phyloP scores from a whole-genome alignment of 1,140 invertebrate genomes.

The Heliconius congener region DNA sequence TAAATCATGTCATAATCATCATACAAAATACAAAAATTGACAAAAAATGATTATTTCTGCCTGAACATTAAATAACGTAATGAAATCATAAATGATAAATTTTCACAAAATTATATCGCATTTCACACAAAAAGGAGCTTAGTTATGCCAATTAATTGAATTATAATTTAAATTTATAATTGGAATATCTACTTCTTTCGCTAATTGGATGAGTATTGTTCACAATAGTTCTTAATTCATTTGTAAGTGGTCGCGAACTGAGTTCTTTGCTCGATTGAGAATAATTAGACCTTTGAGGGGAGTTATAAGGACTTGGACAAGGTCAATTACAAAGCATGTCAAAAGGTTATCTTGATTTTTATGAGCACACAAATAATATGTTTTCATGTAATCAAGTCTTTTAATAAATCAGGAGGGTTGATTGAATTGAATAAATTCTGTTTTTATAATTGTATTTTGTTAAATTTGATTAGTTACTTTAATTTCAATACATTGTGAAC shows the following conservation, averaged over 20 bases:
- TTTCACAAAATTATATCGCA: neutral
- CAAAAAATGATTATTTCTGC: neutral
- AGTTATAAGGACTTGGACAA: constrained; percentile 24
- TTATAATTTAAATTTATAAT: constrained; percentile 32
- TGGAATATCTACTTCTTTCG: constrained; percentile 28
- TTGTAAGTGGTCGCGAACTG: constrained; percentile 36
- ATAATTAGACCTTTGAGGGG: constrained; percentile 40
- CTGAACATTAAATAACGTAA: neutral
- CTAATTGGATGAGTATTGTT: constrained; percentile 40
- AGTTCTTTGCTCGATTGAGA: constrained; percentile 37
- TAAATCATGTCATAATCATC: too few species aligned
- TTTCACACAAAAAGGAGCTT: constrained; percentile 14
- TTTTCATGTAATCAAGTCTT: constrained; percentile 4
- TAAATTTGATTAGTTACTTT: neutral
- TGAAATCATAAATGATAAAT: neutral
- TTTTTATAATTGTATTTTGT: neutral
- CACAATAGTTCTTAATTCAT: constrained; percentile 41
- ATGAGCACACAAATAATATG: constrained; percentile 10
- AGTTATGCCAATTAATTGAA: constrained; percentile 17
- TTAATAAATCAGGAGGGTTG: neutral
- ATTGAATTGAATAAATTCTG: neutral
- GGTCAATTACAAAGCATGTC: constrained; percentile 27
- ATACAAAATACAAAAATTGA: neutral
- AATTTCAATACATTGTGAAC: too few species aligned
- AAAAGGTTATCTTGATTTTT: constrained; percentile 31